Evolutionary conservation across 2,113 vertebrate species (phyloP), one percentile per base, ranked within the genome.

Genomic region (Steatornis caripensis): DNA sequence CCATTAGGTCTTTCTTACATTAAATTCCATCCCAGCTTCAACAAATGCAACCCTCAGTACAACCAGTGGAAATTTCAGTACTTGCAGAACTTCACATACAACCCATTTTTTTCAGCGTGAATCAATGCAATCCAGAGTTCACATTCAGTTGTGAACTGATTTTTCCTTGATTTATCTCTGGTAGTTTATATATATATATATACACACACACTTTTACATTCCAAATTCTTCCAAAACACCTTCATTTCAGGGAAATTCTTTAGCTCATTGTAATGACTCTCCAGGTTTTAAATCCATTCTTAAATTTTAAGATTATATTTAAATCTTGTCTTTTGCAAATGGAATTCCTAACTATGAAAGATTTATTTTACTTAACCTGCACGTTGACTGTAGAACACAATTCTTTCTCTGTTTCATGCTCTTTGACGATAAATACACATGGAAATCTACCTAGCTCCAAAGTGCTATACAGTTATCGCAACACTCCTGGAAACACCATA

Each of bases 391-490:
- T 41, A 91, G 60, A 66, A 69, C 26, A 79, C 14, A 39, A 17
- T 49, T 75, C 61, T 83, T 49, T 75, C 61, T 83, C 65, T 78
- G 27, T 87, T 96, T 75, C 62, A 46, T 37, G 34, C 36, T 90
- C 37, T 90, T 92, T 62, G 84, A 91, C 0, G 2, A 81, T 23
- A 90, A 70, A 77, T 57, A 29, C 46, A 76, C 54, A 87, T 43
- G 70, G 10, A 54, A 61, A 74, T 89, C 61, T 87, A 53, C 74
- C n/a, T n/a, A n/a, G n/a, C 66, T 95, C 69, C 89, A 95, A 95
- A 93, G 90, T 91, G 94, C 78, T 84, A 76, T 66, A 93, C 65
- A 93, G 62, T 97, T 92, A 93, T 83, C 97, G 96, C 92, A 97
- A 97, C 95, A 95, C 78, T 86, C 37, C 37, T 85, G 62, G 36